Evolutionary conservation across 1,140 invertebrate genomes (phyloP), one percentile per base, ranked within the genome.

Genomic region (Mactra quadrangularis): DNA sequence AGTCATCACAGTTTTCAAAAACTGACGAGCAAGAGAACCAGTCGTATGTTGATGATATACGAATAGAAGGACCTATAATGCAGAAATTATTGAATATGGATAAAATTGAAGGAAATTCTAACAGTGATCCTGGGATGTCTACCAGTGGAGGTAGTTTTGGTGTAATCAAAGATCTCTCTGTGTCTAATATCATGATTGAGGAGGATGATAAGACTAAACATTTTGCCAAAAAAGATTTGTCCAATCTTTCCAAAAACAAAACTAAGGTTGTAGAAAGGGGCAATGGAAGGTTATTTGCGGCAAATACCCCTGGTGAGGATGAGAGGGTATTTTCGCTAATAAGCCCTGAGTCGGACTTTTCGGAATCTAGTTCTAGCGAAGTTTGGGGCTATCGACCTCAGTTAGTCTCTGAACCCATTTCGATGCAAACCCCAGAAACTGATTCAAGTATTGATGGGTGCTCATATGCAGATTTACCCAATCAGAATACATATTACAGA

Each of bases 161-260:
- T 17, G 35, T 85, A 9, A 87, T 89, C 13, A 89, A 89, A 72
- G 85, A 89, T 64, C 52, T 89, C 1, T 83, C 83, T 27, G 87
- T 89, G 7, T 83, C 83, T 15, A 89, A 89, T 71, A 87, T 89
- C 22, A 57, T 78, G 33, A 57, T 86, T 3, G 53, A 76, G 13
- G 89, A 89, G 50, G 41, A 64, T 9, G 87, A 89, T 57, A 89
- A 89, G 66, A 89, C 85, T 9, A 83, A 83, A 52, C 59, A 85
- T 31, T 89, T 89, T 74, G 22, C 62, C 9, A 74, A 81, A 29
- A 87, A 87, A 78, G 85, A 86, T 72, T 66, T 86, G 1, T 82
- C 59, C 35, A 72, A 71, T 59, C 53, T 82, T 31, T 29, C 47
- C 0, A 83, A 82, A 47, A 53, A 72, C 33, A 82, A 75, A 31